Percentiles rank a stretch among this genome's conserved stretches.
Conservation (phyloP, 2,888 invertebrate species). For the Daptonema setosum region DNA sequence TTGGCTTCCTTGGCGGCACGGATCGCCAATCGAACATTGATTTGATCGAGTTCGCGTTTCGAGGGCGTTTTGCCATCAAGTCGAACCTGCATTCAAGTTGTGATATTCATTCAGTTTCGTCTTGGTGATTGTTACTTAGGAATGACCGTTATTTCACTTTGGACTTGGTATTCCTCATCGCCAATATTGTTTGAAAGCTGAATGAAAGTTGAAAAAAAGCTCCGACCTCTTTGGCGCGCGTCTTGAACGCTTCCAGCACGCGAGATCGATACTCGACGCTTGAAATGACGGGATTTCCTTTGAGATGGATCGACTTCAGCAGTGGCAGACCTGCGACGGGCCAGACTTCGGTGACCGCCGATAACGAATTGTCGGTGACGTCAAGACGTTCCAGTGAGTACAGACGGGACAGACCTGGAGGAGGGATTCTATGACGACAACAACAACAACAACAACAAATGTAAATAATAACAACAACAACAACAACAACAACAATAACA, state of each 20-base stretch:
- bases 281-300: conserved; percentile 48
- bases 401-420: conserved; percentile 41
- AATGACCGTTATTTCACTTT: too few relatives aligned
- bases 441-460: background rate
- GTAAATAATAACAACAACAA: background rate
- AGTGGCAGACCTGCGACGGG: conserved; percentile 59
- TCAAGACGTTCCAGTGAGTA: conserved; percentile 66
- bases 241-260: conserved; percentile 61
- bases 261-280: conserved; percentile 69
- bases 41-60: conserved; percentile 70
- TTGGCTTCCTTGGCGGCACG: conserved; percentile 44
- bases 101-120: too few relatives aligned
- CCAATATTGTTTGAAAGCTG: too few relatives aligned
- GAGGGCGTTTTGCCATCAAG: conserved; percentile 68
- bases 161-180: too few relatives aligned
- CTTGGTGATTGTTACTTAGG: too few relatives aligned
- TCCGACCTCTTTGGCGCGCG: background rate
- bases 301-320: conserved; percentile 59
- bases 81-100: conserved; percentile 41
- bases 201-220: too few relatives aligned
- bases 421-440: background rate
- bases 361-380: conserved; percentile 61
- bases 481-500: background rate
- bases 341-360: conserved; percentile 42
- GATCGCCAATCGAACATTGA: conserved; percentile 69